Evolutionary conservation across 1,140 invertebrate species (phyloP), one percentile per base, ranked within the genome.

Genomic region (Rhyzopertha dominica): DNA sequence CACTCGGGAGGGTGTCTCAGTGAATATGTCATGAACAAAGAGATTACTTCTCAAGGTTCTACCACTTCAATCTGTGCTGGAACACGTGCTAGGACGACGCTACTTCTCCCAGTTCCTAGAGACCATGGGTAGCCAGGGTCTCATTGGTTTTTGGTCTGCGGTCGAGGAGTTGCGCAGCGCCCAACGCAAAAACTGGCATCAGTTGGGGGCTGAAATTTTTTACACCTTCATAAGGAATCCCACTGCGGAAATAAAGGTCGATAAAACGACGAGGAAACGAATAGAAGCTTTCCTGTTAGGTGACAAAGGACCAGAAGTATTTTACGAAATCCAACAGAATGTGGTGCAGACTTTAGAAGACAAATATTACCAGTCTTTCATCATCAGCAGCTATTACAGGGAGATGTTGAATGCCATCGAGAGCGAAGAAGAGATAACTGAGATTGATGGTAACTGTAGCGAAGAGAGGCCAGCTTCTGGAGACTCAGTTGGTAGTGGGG

Each of bases 241-340:
- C 4, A 82, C 79, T 42, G 81, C 82, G 1, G 82, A 85, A 61
- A 83, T 90, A 43, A 86, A 87, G 72, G 79, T 86, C 30, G 81
- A 84, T 58, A 87, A 86, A 67, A 74, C 73, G 38, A 75, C 79
- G 2, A 74, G 84, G 30, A 90, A 89, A 62, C 76, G 82, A 43
- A 93, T 94, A 78, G 90, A 94, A 62, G 77, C 81, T 17, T 95
- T 93, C 69, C 70, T 95, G 37, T 64, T 90, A 29, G 90, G 89
- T 22, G 83, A 90, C 58, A 86, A 84, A 60, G 90, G 89, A 3
- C 89, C 87, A 29, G 87, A 90, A 67, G 85, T 91, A 16, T 92
- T 93, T 69, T 89, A 84, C 58, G 83, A 89, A 61, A 85, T 90
- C 3, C 90, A 92, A 65, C 79, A 85, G 20, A 78, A 80, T 49